Conservation (phyloP, 2,113 vertebrate genomes). For the Phalacrocorax brasilianus region DNA sequence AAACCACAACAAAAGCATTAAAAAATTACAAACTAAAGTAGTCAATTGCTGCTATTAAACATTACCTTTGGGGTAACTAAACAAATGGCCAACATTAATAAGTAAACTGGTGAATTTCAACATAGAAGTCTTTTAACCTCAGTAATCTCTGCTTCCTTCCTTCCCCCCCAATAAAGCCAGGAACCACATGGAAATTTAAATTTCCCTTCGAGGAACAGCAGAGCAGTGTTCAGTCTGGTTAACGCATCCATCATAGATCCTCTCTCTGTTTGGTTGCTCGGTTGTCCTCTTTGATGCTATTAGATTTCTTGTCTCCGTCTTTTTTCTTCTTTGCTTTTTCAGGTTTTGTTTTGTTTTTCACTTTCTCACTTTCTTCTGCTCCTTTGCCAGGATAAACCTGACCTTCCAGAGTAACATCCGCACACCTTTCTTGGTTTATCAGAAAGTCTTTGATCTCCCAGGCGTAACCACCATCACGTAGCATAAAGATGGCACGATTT, state of each 20-base stretch:
- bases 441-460: conserved; percentile 99
- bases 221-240: neutral
- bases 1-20: conserved; percentile 10
- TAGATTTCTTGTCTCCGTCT: conserved; percentile 58
- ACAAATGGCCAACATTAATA: neutral
- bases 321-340: conserved; percentile 84
- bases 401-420: conserved; percentile 93
- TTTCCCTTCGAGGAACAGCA: neutral
- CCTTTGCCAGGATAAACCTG: conserved; percentile 94
- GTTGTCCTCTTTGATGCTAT: conserved; percentile 71
- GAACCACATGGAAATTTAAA: neutral
- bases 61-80: neutral
- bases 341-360: conserved; percentile 73
- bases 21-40: neutral
- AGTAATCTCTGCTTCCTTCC: neutral
- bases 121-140: neutral
- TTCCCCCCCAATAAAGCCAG: neutral
- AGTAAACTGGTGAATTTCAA: conserved; percentile 24
- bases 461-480: conserved; percentile 89
- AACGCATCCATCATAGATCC: conserved; percentile 77
- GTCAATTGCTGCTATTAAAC: neutral
- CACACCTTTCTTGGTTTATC: conserved; percentile 86
- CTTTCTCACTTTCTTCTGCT: conserved; percentile 65
- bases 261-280: conserved; percentile 71
- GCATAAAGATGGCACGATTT: conserved; percentile 96